Evolutionary conservation across 2,113 vertebrate species (phyloP).

Genomic region (Toxostoma redivivum): DNA sequence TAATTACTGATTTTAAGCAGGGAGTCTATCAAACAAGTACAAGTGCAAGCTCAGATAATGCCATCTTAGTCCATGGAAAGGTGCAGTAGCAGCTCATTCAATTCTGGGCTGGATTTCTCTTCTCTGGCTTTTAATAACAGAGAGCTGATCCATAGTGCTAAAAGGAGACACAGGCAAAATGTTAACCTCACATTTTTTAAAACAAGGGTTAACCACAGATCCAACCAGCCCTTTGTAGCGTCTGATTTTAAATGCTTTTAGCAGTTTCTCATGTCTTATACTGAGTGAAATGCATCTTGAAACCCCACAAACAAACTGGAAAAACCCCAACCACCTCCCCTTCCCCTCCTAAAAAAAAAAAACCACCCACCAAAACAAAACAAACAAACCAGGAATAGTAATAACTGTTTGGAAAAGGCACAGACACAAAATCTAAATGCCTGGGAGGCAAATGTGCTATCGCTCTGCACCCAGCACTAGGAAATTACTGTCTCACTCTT

Average conservation of each 20-base stretch:
- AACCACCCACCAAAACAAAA: too few species aligned
- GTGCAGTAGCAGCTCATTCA: neutral
- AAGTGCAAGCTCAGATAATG: neutral
- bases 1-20: neutral
- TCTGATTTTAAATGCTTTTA: neutral
- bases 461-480: fast-evolving
- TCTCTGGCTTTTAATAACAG: neutral
- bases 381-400: neutral
- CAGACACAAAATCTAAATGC: neutral
- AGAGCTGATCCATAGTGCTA: neutral
- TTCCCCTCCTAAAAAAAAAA: too few species aligned
- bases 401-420: neutral
- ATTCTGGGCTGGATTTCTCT: neutral
- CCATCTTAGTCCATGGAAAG: neutral
- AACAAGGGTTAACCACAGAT: neutral
- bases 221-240: neutral
- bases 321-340: fast-evolving
- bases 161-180: neutral
- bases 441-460: neutral
- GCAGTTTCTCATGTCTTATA: neutral
- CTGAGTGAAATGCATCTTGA: neutral
- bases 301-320: neutral
- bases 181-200: neutral
- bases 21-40: neutral
- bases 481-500: neutral